Base-by-base conservation (phyloP, 2,888 invertebrate genomes). In the Colletes collaris region DNA sequence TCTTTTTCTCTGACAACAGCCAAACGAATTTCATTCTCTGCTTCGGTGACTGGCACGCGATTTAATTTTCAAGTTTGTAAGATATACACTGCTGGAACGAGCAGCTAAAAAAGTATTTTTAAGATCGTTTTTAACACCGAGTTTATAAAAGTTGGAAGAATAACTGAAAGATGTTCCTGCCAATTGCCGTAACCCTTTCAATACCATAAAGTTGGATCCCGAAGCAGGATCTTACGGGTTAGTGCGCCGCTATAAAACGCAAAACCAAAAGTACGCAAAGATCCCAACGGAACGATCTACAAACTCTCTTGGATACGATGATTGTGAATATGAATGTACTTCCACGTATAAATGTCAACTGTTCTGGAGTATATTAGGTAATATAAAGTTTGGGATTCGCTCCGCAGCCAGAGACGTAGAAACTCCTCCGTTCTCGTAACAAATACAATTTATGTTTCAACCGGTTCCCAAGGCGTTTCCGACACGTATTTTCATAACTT, bases 341-440 rank as follows among this genome's bases (percentile, higher is more conserved):
- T 44, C 16, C 44, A 6, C 37, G 56, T 49, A 13, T 6, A 46
- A 49, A 56, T 27, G 53, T 55, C 27, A 10, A n/a, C 53, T 27
- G n/a, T 60, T 35, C 27, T 4, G 10, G 8, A 13, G 35, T 35
- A 60, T 68, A 73, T 73, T 68, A 53, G 60, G n/a, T 68, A 59
- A 52, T 60, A 67, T 59, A 16, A 67, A 73, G 72, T 73, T 73
- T 52, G 16, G 44, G 49, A 37, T 56, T 19, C n/a, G 55, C 59
- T 10, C 53, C 7, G 16, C n/a, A 44, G 35, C 16, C 16, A 8
- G 49, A 40, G 68, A 59, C 68, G 27, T 7, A 6, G 44, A 40
- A 72, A 67, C 66, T 73, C 44, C 19, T 10, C 11, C 6, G 59
- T 16, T 44, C 59, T 16, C 59, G 27, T 44, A 58, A 60, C 58